Conservation (phyloP, 2,797 vertebrate genomes). For the Gila robusta region DNA sequence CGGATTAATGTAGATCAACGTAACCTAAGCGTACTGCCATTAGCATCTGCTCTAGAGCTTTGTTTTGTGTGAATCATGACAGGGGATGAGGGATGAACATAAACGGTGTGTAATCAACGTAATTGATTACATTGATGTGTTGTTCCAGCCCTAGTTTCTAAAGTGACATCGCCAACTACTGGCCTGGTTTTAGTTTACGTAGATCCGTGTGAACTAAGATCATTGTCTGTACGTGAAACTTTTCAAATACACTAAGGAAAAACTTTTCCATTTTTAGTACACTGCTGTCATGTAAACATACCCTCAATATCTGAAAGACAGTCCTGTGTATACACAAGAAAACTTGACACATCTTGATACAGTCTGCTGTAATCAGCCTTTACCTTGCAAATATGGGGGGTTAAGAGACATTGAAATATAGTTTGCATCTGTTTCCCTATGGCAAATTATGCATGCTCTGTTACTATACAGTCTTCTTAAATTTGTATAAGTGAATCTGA, state of each 20-base stretch:
- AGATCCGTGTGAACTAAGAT: neutral
- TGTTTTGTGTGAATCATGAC: too few species aligned
- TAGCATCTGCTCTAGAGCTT: too few species aligned
- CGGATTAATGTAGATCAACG: too few species aligned
- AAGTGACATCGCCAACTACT: neutral
- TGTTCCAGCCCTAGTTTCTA: neutral
- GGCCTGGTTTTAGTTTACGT: too few species aligned
- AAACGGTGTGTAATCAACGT: too few species aligned
- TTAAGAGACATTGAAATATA: slow-evolving; percentile 11
- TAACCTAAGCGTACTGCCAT: too few species aligned
- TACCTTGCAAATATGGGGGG: neutral
- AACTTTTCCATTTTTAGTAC: neutral
- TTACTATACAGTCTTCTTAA: slow-evolving; percentile 8
- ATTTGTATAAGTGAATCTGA: slow-evolving; percentile 11
- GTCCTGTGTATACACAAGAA: neutral
- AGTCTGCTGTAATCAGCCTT: neutral
- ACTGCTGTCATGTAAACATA: neutral
- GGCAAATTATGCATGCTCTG: neutral
- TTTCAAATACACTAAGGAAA: neutral
- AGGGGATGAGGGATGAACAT: too few species aligned
- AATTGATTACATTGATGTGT: too few species aligned
- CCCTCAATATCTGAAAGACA: neutral
- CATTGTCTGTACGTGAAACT: neutral
- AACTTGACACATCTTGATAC: neutral
- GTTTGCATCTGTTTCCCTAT: neutral